Conservation (phyloP, 2,888 invertebrate genomes). For the Trichopria drosophilae region DNA sequence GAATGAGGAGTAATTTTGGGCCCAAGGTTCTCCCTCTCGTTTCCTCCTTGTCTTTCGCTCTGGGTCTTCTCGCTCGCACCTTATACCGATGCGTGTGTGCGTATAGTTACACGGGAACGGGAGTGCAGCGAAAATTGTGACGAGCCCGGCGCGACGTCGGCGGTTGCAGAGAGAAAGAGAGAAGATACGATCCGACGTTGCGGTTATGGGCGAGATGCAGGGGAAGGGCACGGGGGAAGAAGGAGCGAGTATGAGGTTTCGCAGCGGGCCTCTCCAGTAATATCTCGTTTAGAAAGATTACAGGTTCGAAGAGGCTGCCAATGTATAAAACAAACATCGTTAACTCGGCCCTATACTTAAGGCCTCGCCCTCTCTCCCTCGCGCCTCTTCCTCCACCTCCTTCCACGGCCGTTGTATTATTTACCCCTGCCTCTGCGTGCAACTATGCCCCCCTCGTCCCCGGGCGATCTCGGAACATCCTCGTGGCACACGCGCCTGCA, state of each 20-base stretch:
- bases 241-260: slow-evolving; percentile 20
- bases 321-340: slow-evolving; percentile 60
- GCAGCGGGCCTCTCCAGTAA: slow-evolving; percentile 43
- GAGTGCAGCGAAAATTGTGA: no score
- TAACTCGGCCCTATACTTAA: slow-evolving; percentile 58
- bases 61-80: no score
- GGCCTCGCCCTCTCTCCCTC: slow-evolving; percentile 31
- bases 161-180: neutral
- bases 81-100: no score
- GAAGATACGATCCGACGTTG: no score
- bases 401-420: slow-evolving; percentile 29
- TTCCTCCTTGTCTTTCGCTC: no score
- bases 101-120: no score
- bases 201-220: no score
- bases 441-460: neutral
- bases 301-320: slow-evolving; percentile 59
- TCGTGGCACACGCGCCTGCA: slow-evolving; percentile 16
- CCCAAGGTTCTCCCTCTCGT: slow-evolving; percentile 23
- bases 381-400: slow-evolving; percentile 28
- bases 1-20: slow-evolving; percentile 26
- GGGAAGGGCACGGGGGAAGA: neutral
- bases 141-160: no score
- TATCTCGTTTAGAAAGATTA: slow-evolving; percentile 60
- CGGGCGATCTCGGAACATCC: no score
- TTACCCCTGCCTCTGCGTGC: slow-evolving; percentile 14